A percentile compares a stretch with the other conserved stretches of the same genome.
These are phyloP conservation scores for Tyria jacobaeae DNA, from an alignment of 2,888 invertebrate genomes.

Conservation along the genomic window DNA sequence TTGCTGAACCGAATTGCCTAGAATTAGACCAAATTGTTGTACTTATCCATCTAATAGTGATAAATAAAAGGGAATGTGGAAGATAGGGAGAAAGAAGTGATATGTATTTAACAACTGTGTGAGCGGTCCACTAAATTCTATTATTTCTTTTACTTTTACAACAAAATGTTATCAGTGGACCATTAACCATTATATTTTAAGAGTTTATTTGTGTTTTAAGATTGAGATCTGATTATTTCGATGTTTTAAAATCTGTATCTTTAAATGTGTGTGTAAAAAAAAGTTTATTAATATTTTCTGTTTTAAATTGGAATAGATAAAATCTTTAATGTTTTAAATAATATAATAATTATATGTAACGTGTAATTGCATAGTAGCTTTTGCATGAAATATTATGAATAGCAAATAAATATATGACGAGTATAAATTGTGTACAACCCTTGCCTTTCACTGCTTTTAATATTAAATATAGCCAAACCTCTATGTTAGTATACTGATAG, in stretches of 20 bases:
- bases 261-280: constrained; percentile 45
- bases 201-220: constrained; percentile 68
- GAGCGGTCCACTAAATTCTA: constrained; percentile 57
- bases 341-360: constrained; percentile 46
- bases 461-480: constrained; percentile 43
- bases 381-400: constrained; percentile 52
- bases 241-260: constrained; percentile 24
- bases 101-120: constrained; percentile 60
- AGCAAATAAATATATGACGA: constrained; percentile 44
- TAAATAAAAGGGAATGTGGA: constrained; percentile 76
- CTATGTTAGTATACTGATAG: constrained; percentile 31
- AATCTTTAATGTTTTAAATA: constrained; percentile 51
- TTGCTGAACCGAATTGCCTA: constrained; percentile 80
- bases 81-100: constrained; percentile 53
- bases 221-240: constrained; percentile 49
- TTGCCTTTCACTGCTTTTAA: constrained; percentile 71
- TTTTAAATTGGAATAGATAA: constrained; percentile 26
- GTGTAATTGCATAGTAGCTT: constrained; percentile 61
- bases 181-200: constrained; percentile 57
- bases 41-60: constrained; percentile 81
- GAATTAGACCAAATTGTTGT: constrained; percentile 80
- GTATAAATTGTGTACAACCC: constrained; percentile 62
- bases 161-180: constrained; percentile 35
- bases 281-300: constrained; percentile 22
- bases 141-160: constrained; percentile 32